Evolutionary conservation across 2,113 vertebrate genomes (phyloP).

Genomic region (Cephalopterus ornatus): DNA sequence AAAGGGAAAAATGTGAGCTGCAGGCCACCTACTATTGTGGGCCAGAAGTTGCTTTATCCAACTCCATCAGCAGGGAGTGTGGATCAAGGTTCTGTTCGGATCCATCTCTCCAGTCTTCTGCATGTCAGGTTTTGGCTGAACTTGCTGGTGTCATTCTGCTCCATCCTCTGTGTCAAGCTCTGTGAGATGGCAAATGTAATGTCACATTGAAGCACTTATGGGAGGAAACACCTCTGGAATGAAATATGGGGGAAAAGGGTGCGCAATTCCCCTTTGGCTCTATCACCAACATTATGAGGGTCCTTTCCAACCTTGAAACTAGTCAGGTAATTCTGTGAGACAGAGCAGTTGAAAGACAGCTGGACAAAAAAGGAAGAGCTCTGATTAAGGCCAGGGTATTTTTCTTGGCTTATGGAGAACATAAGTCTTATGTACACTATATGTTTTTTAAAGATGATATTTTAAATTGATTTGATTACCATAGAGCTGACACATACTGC

Average conservation of each 20-base stretch:
- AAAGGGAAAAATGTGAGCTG: background rate
- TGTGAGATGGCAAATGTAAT: background rate
- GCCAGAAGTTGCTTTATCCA: background rate
- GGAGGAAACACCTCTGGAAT: background rate
- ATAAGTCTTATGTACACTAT: background rate
- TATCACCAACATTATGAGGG: background rate
- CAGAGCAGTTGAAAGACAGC: background rate
- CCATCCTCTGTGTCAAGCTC: background rate
- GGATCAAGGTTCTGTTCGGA: rapidly evolving
- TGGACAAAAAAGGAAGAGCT: background rate
- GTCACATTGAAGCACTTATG: background rate
- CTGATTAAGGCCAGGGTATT: background rate
- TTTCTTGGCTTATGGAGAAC: background rate
- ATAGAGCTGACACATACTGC: slow-evolving; percentile 29
- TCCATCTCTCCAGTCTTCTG: background rate
- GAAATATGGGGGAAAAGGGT: background rate
- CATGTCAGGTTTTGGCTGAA: background rate
- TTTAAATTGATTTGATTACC: slow-evolving; percentile 52
- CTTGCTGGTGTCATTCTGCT: background rate
- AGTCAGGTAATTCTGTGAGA: background rate
- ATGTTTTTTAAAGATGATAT: slow-evolving; percentile 28
- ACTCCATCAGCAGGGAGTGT: rapidly evolving
- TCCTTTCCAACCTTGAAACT: background rate
- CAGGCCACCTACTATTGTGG: background rate
- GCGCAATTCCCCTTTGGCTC: background rate